Evolutionary conservation across 2,888 invertebrate genomes (phyloP).

Genomic region (Ferrisia virgata): DNA sequence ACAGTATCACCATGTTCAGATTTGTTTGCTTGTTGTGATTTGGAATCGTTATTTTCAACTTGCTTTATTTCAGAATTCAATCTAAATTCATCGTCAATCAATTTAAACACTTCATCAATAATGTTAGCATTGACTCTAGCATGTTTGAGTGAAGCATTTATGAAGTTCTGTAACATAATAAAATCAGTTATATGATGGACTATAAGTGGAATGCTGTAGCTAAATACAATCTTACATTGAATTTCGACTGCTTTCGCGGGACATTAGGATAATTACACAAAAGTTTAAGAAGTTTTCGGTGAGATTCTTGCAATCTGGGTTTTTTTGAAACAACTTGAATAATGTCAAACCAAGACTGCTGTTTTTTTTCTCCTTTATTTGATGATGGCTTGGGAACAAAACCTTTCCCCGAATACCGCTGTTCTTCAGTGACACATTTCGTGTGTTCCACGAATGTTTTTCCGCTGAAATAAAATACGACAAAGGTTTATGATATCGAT

Average conservation of each 20-base stretch:
- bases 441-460: slow-evolving; percentile 43
- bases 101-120: slow-evolving; percentile 43
- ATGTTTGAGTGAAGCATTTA: slow-evolving; percentile 31
- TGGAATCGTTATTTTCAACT: background rate
- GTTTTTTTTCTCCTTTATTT: slow-evolving; percentile 47
- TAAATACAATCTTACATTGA: slow-evolving; percentile 37
- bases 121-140: background rate
- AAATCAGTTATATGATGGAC: background rate
- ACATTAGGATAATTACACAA: slow-evolving; percentile 45
- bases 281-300: slow-evolving; percentile 40
- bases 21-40: background rate
- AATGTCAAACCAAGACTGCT: slow-evolving; percentile 47
- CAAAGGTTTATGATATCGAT: background rate
- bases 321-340: slow-evolving; percentile 37
- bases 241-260: slow-evolving; percentile 47
- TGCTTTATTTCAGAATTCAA: background rate
- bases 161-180: slow-evolving; percentile 46
- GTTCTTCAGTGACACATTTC: slow-evolving; percentile 47
- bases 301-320: slow-evolving; percentile 9
- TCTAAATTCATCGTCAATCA: slow-evolving; percentile 46
- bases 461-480: background rate
- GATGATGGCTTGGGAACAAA: slow-evolving; percentile 47
- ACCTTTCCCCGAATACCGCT: slow-evolving; percentile 47
- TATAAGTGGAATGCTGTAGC: background rate
- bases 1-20: background rate